Evolutionary conservation across 1,140 invertebrate species (phyloP).

Genomic region (Camponotus floridanus): DNA sequence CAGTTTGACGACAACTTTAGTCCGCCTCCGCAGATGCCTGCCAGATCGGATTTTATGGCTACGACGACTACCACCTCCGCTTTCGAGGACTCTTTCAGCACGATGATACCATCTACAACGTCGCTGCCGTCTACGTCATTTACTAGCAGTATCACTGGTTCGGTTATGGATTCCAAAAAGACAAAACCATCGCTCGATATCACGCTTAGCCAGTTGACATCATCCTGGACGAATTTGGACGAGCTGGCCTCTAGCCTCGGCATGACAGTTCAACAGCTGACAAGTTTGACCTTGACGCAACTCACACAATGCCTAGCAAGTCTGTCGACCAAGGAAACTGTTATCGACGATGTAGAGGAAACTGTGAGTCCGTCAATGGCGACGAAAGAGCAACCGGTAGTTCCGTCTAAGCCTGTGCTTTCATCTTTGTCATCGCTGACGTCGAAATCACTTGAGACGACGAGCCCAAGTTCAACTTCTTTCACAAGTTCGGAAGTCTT

Average conservation of each 20-base stretch:
- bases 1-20: slow-evolving; percentile 83
- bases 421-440: neutral
- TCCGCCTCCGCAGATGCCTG: slow-evolving; percentile 79
- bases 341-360: slow-evolving; percentile 17
- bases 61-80: slow-evolving; percentile 72
- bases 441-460: slow-evolving; percentile 6
- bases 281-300: slow-evolving; percentile 94
- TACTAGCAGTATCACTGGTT: slow-evolving; percentile 54
- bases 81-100: slow-evolving; percentile 83
- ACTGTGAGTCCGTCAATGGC: neutral
- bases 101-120: slow-evolving; percentile 77
- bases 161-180: slow-evolving; percentile 70
- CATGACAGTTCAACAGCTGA: slow-evolving; percentile 92
- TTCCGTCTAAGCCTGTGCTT: neutral
- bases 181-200: slow-evolving; percentile 87
- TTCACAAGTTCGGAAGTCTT: slow-evolving; percentile 74
- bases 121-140: slow-evolving; percentile 80
- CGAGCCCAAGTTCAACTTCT: slow-evolving; percentile 6
- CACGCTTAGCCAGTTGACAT: slow-evolving; percentile 93
- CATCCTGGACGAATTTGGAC: slow-evolving; percentile 89
- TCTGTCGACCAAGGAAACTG: slow-evolving; percentile 77
- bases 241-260: slow-evolving; percentile 92
- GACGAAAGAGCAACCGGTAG: slow-evolving; percentile 78
- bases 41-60: slow-evolving; percentile 70
- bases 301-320: slow-evolving; percentile 91